phyloP scores from a whole-genome alignment of 2,113 vertebrate species.

The Bambusicola thoracicus region DNA sequence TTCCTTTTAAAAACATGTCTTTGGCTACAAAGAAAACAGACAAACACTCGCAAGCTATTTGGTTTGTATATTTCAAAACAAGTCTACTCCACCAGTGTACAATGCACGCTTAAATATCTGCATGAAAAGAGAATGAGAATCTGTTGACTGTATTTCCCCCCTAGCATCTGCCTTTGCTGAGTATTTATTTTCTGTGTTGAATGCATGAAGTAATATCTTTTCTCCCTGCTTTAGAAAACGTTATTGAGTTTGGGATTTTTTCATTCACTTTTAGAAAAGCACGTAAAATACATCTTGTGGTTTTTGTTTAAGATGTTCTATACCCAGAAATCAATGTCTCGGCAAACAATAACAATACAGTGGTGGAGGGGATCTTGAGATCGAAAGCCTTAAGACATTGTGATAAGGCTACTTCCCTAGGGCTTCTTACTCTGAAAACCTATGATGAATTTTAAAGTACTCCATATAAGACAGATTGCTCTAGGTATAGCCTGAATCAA shows the following conservation, averaged over 20 bases:
- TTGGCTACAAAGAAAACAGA: slow-evolving; percentile 22
- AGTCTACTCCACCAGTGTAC: not conserved
- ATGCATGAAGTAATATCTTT: not conserved
- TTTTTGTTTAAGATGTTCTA: slow-evolving; percentile 18
- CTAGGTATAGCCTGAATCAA: slow-evolving; percentile 6
- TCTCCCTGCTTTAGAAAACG: slow-evolving; percentile 2
- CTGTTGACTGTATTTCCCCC: not conserved
- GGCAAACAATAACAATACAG: not conserved
- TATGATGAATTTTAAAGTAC: slow-evolving; percentile 44
- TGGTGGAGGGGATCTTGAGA: slow-evolving; percentile 20
- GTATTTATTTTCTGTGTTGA: slow-evolving; percentile 12
- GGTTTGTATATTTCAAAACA: slow-evolving; percentile 35
- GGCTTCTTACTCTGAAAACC: slow-evolving; percentile 12
- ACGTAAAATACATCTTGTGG: not conserved
- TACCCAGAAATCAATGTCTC: slow-evolving; percentile 25
- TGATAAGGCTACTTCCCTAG: slow-evolving; percentile 46
- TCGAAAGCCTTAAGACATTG: not conserved
- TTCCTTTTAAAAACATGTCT: not conserved
- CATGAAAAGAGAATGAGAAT: not conserved
- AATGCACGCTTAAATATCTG: slow-evolving; percentile 11
- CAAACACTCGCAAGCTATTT: not conserved
- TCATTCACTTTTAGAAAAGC: not conserved
- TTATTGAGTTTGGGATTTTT: not conserved
- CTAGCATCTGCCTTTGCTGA: not conserved
- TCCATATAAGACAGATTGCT: slow-evolving; percentile 8